These are phyloP conservation scores for Astropecten irregularis DNA, from an alignment of 53 echinoderm and acorn worm genomes.

Conservation along the genomic window DNA sequence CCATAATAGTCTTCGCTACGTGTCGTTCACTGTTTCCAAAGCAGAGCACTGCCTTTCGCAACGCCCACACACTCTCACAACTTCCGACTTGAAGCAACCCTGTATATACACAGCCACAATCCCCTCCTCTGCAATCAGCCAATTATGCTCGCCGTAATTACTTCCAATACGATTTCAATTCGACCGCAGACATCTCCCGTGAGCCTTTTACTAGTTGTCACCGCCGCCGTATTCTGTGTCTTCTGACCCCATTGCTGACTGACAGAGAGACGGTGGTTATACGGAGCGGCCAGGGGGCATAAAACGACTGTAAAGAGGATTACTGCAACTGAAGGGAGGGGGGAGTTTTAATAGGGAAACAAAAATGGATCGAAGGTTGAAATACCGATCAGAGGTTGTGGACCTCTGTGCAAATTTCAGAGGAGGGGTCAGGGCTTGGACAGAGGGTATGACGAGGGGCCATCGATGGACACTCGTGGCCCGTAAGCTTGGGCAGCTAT, in stretches of 20 bases:
- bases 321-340: neutral
- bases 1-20: no score
- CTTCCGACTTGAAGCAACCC: neutral
- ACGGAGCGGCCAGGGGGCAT: neutral
- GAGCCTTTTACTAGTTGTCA: no score
- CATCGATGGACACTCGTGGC: no score
- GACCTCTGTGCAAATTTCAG: neutral
- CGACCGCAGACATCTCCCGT: neutral
- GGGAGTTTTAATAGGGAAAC: conserved; percentile 31
- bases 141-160: conserved; percentile 10
- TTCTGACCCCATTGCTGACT: conserved; percentile 10
- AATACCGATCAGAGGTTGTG: neutral
- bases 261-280: neutral
- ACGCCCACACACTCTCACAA: no score
- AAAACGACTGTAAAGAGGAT: conserved; percentile 16
- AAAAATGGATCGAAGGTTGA: conserved; percentile 12
- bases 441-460: no score
- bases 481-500: no score
- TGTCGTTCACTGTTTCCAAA: no score
- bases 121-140: conserved; percentile 27
- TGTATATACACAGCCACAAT: neutral
- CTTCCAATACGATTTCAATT: conserved; percentile 17
- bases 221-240: neutral
- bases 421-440: no score
- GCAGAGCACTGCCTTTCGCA: no score